Evolutionary conservation across 2,888 invertebrate genomes (phyloP).

Genomic region (Morpho achilles): DNA sequence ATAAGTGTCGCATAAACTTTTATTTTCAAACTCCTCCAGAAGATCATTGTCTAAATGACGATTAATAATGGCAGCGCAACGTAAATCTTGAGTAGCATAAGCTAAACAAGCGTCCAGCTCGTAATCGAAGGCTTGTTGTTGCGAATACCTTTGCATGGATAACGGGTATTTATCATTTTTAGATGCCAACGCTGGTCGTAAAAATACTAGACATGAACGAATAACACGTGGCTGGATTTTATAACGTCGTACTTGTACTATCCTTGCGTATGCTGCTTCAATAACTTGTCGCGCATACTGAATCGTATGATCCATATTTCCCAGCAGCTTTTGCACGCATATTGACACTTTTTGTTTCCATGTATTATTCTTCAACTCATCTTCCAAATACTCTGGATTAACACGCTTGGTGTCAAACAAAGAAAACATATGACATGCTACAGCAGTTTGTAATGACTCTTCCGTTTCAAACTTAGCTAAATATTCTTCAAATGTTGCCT

Average conservation of each 20-base stretch:
- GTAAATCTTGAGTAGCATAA: conserved; percentile 32
- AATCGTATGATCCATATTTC: conserved; percentile 36
- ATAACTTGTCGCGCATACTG: conserved; percentile 44
- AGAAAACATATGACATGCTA: conserved; percentile 34
- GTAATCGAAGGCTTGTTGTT: conserved; percentile 33
- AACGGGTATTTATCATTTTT: neutral
- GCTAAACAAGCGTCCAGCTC: conserved; percentile 35
- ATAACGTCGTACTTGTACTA: conserved; percentile 33
- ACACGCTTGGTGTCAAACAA: conserved; percentile 29
- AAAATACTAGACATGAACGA: conserved; percentile 38
- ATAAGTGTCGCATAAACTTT: conserved; percentile 37
- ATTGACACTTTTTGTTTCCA: conserved; percentile 42
- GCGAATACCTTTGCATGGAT: conserved; percentile 35
- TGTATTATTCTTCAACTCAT: conserved; percentile 11
- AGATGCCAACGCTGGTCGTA: conserved; percentile 26
- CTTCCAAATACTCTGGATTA: conserved; percentile 24
- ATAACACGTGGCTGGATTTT: conserved; percentile 26
- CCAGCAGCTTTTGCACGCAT: conserved; percentile 38
- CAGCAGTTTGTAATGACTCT: conserved; percentile 33
- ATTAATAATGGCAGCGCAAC: conserved; percentile 41
- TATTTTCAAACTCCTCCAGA: conserved; percentile 31
- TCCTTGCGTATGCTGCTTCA: conserved; percentile 37
- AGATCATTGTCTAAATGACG: conserved; percentile 35
- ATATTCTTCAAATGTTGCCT: conserved; percentile 29
- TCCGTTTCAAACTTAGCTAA: conserved; percentile 29